A percentile compares a stretch with the other conserved stretches of the same genome.
These are phyloP conservation scores for Rallus limicola DNA, from an alignment of 2,113 vertebrate species.

Conservation along the genomic window DNA sequence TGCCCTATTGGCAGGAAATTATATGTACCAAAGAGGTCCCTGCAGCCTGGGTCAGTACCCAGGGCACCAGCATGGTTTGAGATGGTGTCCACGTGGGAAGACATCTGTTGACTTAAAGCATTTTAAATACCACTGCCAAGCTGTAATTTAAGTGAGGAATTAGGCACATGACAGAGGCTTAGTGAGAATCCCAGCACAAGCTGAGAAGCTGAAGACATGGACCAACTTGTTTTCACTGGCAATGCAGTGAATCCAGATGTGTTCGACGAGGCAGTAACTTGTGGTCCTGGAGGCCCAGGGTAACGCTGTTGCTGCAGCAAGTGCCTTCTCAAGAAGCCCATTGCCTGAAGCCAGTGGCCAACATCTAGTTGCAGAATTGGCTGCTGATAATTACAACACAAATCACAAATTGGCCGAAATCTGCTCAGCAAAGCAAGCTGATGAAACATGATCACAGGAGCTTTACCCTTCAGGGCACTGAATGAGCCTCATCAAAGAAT, in stretches of 20 bases:
- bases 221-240: not conserved
- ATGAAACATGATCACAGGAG: not conserved
- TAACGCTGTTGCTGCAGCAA: not conserved
- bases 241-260: not conserved
- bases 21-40: not conserved
- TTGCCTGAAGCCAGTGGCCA: not conserved
- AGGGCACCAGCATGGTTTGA: not conserved
- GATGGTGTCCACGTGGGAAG: not conserved
- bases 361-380: not conserved
- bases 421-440: not conserved
- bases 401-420: not conserved
- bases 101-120: conserved; percentile 33
- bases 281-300: not conserved
- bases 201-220: not conserved
- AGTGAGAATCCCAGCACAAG: conserved; percentile 18
- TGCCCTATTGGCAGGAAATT: not conserved
- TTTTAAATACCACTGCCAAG: not conserved
- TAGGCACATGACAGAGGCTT: not conserved
- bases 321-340: not conserved
- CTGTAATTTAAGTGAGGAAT: conserved; percentile 34
- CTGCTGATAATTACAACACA: not conserved
- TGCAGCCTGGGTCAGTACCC: not conserved
- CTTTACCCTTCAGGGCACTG: not conserved
- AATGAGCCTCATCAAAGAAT: not conserved
- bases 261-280: not conserved